phyloP scores from a whole-genome alignment of 2,797 vertebrate genomes.

The Danio kyathit region DNA sequence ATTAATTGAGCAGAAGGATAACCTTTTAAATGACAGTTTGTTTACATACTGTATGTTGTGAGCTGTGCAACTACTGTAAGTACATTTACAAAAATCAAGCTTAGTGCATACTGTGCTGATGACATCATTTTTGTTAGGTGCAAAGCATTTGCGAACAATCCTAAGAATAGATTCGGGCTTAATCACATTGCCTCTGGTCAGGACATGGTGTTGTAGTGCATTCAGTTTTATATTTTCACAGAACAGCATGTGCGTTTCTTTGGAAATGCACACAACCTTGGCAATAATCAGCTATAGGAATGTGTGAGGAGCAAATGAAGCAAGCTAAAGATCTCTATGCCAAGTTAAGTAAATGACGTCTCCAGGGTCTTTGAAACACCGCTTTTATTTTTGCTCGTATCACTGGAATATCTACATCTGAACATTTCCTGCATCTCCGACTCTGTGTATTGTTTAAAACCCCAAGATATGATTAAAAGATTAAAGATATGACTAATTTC shows the following conservation, averaged over 20 bases:
- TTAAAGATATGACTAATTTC: neutral
- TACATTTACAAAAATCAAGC: no score
- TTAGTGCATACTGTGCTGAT: no score
- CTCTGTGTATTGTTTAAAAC: neutral
- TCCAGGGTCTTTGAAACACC: slow-evolving; percentile 12
- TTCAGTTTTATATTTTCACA: slow-evolving; percentile 10
- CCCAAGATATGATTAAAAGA: neutral
- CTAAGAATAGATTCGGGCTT: no score
- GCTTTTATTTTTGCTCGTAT: slow-evolving; percentile 6
- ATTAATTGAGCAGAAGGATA: no score
- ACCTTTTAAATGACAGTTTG: no score
- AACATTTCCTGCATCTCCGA: neutral
- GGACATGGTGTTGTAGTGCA: neutral
- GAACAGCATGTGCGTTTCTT: neutral
- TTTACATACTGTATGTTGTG: no score
- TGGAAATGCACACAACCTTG: neutral
- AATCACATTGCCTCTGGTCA: no score
- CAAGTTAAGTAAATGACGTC: slow-evolving; percentile 15
- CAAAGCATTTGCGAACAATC: no score
- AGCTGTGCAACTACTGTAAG: no score
- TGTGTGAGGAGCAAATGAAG: neutral
- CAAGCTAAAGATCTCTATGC: neutral
- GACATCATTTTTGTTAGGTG: no score
- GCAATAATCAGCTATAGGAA: neutral
- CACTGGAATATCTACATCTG: neutral